Evolutionary conservation across 2,888 invertebrate species (phyloP), one percentile per base, ranked within the genome.

Genomic region (Carabus problematicus): DNA sequence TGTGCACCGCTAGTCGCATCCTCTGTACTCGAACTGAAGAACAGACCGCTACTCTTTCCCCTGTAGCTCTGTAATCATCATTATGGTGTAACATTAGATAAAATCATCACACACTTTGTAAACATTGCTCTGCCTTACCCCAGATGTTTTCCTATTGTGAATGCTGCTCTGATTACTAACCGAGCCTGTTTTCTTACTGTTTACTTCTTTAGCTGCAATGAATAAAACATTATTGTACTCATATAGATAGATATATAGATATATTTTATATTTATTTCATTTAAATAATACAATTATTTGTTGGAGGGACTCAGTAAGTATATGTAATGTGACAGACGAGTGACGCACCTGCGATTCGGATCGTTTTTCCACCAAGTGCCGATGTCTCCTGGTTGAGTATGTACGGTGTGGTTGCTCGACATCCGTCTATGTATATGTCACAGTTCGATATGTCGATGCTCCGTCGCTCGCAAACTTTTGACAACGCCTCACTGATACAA

Each of bases 391-490:
- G 85, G 39, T 84, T 82, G 72, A 86, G 82, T 74, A 87, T 80
- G 29, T 88, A 85, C 72, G 90, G 89, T 83, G 75, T 87, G 80
- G 70, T 89, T 86, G 52, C 88, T 85, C 78, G 86, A 83, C 76
- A 88, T 85, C 87, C 86, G 74, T 89, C 89, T 71, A 90, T 82
- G 77, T 87, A 86, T 68, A 89, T 87, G 76, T 89, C 87, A 72
- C 90, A 86, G 61, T 80, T 79, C 70, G 84, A 83, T 69, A 89
- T 76, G 78, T 88, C 87, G 72, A 91, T 83, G 73, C 90, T 89
- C 55, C 91, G 85, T 72, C 87, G 84, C 73, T 88, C 88, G 78
- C 92, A 87, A 58, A 86, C 84, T 72, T 85, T 85, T 64, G 83
- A 82, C 66, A 92, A 79, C 43, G 88, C 88, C 75, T 90, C 90